Percentiles rank a stretch among this genome's conserved stretches.
phyloP scores from a whole-genome alignment of 2,888 invertebrate genomes.

The Cosmia trapezina region DNA sequence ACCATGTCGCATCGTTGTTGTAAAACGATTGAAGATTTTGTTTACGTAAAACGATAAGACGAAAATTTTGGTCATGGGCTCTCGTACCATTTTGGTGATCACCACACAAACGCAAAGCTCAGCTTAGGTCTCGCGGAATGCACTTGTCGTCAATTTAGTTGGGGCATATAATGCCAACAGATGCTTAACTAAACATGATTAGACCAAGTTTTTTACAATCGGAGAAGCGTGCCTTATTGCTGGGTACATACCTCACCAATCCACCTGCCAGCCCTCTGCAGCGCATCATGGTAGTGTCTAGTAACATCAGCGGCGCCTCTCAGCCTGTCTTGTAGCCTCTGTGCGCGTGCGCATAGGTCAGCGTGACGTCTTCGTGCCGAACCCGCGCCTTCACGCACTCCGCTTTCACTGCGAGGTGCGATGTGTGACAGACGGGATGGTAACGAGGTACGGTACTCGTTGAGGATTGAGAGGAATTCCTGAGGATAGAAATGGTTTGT shows the following conservation, averaged over 20 bases:
- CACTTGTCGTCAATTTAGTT: too few relatives aligned
- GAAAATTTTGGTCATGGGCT: too few relatives aligned
- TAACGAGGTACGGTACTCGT: conserved; percentile 96
- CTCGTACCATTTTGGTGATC: too few relatives aligned
- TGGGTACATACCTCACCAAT: conserved; percentile 91
- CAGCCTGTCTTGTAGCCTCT: conserved; percentile 95
- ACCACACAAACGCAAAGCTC: too few relatives aligned
- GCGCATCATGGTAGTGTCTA: conserved; percentile 93
- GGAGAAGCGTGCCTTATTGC: too few relatives aligned
- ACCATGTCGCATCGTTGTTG: too few relatives aligned
- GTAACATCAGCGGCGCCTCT: conserved; percentile 92
- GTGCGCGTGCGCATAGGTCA: conserved; percentile 95
- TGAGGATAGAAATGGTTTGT: conserved; percentile 66
- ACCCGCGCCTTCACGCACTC: conserved; percentile 94
- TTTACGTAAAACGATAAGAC: too few relatives aligned
- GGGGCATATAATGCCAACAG: neutral
- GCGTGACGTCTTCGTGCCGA: conserved; percentile 94
- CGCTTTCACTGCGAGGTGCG: conserved; percentile 92
- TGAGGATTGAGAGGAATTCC: conserved; percentile 95
- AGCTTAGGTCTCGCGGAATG: too few relatives aligned
- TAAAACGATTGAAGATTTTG: too few relatives aligned
- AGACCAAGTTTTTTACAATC: neutral
- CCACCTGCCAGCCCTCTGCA: conserved; percentile 96
- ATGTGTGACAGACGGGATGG: conserved; percentile 96
- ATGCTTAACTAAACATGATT: neutral